These are phyloP conservation scores for Megaceryle maxima DNA, from an alignment of 2,113 vertebrate species.

Conservation along the genomic window DNA sequence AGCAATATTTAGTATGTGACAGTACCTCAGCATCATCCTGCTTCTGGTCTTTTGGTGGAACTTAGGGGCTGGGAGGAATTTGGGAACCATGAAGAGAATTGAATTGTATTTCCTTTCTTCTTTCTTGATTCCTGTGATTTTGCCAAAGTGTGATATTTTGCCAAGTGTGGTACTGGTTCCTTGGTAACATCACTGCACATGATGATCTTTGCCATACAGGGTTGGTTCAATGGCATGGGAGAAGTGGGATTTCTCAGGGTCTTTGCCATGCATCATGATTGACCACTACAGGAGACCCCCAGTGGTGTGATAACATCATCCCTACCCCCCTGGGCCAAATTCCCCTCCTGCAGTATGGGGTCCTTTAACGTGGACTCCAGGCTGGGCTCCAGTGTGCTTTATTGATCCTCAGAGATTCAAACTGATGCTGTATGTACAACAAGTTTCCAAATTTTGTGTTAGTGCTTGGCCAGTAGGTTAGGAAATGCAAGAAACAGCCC, in stretches of 20 bases:
- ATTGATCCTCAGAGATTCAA: not conserved
- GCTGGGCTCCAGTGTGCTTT: fast-evolving
- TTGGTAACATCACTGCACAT: not conserved
- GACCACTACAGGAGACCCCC: fast-evolving
- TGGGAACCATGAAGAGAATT: not conserved
- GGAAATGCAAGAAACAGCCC: not conserved
- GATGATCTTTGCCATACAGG: not conserved
- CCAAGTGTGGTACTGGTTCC: not conserved
- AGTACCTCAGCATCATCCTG: not conserved
- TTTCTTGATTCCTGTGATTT: not conserved
- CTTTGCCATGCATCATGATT: not conserved
- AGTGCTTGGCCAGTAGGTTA: not conserved
- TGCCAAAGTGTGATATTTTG: not conserved
- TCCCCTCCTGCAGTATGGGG: not conserved
- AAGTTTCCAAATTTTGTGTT: not conserved
- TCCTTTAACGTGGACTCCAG: not conserved
- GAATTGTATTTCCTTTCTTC: not conserved
- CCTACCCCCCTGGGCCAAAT: not conserved
- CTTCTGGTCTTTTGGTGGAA: not conserved
- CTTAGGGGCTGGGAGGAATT: not conserved
- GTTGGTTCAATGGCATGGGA: too few relatives aligned
- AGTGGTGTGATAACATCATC: not conserved
- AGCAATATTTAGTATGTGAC: not conserved
- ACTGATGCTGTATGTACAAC: fast-evolving
- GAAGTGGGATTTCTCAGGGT: not conserved